These are phyloP conservation scores for Eubasilissa splendida DNA, from an alignment of 2,888 invertebrate genomes.

Conservation along the genomic window DNA sequence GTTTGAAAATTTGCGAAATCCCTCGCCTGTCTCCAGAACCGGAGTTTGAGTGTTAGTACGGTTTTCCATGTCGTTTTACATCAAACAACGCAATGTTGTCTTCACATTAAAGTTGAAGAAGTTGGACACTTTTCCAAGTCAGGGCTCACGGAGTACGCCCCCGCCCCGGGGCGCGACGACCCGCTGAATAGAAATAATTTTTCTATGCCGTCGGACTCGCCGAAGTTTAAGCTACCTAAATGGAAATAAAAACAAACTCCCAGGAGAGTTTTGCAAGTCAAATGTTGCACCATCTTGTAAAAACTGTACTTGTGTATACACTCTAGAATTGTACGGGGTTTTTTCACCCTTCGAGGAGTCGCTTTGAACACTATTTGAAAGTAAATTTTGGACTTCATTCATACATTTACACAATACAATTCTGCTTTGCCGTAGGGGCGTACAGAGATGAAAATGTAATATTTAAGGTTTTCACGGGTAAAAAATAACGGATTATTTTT, in stretches of 20 bases:
- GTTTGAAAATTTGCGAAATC: neutral
- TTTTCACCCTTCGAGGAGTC: no score
- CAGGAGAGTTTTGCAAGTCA: conserved; percentile 22
- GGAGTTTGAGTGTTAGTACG: neutral
- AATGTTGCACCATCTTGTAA: conserved; percentile 20
- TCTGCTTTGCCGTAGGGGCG: no score
- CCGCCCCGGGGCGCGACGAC: neutral
- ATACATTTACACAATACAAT: no score
- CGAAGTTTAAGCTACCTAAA: neutral
- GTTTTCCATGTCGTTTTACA: conserved; percentile 5
- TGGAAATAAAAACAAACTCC: neutral
- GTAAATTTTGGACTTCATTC: no score
- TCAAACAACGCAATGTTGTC: conserved; percentile 27
- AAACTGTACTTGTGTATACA: neutral
- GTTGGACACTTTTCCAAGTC: conserved; percentile 22
- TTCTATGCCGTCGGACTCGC: conserved; percentile 1
- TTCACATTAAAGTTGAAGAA: conserved; percentile 19
- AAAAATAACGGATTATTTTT: no score
- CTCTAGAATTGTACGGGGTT: no score
- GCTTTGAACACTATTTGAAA: no score
- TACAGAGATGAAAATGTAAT: no score
- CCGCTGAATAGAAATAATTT: conserved; percentile 24
- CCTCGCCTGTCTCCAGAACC: neutral
- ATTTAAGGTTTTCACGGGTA: no score
- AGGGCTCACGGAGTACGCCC: neutral